Base-by-base conservation (phyloP, 2,888 invertebrate genomes). In the Pseudococcus longispinus region DNA sequence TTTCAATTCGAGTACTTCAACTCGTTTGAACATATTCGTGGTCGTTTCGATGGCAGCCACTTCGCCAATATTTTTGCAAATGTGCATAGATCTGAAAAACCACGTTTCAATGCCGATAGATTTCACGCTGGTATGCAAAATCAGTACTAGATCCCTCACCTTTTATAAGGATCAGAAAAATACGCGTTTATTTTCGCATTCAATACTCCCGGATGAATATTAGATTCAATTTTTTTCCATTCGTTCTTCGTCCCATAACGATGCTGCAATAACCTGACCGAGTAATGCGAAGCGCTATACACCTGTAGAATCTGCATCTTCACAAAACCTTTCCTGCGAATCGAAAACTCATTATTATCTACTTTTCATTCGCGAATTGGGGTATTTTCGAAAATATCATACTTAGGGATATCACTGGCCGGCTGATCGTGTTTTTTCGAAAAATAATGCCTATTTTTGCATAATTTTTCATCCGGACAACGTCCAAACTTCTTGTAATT, bases 401-500 rank as follows among this genome's bases (percentile, higher is more conserved):
- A 84, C 84, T 4, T 15, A 26, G 86, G 86, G 1, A 86, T 29
- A 23, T 42, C 44, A 3, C 2, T 8, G 15, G 74, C 80, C 9
- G 86, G 86, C 18, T 29, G 13, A 80, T 86, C 86, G 37, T 80
- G 20, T 29, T 55, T 29, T 11, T 15, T 4, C 9, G 46, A 20
- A 37, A 86, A 13, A 32, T 77, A 29, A 44, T 86, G 86, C 5
- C 86, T 44, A 29, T 3, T 26, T 20, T 80, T 0, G 26, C 86
- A 86, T 9, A 29, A 8, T 18, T 5, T 46, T 80, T 80, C 86
- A 20, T 77, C 8, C 32, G 23, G 2, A 26, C 86, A 86, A 18
- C 32, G n/a, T 32, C 86, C 86, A 46, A 86, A 86, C 46, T 86
- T 44, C 26, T 80, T 77, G 26, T 74, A 80, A 80, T 86, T 80